Evolutionary conservation across 2,113 vertebrate genomes (phyloP), one percentile per base, ranked within the genome.

Genomic region (Cinclus mexicanus): DNA sequence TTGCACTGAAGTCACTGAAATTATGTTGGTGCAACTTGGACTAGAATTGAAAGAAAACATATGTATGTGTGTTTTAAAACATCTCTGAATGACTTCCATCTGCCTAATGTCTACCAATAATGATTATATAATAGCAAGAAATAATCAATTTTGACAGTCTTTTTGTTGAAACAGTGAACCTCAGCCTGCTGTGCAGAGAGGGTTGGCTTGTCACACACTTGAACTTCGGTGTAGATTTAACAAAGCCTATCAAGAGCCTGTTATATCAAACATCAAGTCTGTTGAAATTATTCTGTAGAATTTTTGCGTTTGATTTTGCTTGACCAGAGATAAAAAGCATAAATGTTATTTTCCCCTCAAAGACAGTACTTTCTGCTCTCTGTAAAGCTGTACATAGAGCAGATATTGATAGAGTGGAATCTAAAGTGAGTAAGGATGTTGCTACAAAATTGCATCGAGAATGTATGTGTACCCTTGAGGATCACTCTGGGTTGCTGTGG

Each of bases 51-150:
- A n/a, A 80, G 79, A 60, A 94, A 86, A 87, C 55, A 72, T 64
- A 37, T 42, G 64, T 80, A 37, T 37, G 29, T 86, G 42, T 93
- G 52, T 93, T 97, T 87, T 88, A 76, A 81, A 94, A 44, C 49
- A 67, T 52, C 24, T 74, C 69, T 70, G 79, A 94, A 90, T 75
- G 11, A 77, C 46, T 95, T 84, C 60, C 80, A 89, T 90, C 65
- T 92, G 90, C 67, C 70, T 91, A 47, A 44, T 92, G 25, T 89
- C 74, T 85, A 90, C 67, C 60, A 82, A 61, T 93, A 90, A 79
- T 83, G 70, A 77, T 83, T 91, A 68, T 80, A 57, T 92, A 94
- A 95, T 72, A 89, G 64, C 47, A 87, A 90, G 74, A 71, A 96
- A 79, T 92, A 90, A 86, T 92, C 77, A 53, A 87, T 5, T 89